Conservation (phyloP, 2,888 invertebrate genomes). For the Drosophila flavopinicola region DNA sequence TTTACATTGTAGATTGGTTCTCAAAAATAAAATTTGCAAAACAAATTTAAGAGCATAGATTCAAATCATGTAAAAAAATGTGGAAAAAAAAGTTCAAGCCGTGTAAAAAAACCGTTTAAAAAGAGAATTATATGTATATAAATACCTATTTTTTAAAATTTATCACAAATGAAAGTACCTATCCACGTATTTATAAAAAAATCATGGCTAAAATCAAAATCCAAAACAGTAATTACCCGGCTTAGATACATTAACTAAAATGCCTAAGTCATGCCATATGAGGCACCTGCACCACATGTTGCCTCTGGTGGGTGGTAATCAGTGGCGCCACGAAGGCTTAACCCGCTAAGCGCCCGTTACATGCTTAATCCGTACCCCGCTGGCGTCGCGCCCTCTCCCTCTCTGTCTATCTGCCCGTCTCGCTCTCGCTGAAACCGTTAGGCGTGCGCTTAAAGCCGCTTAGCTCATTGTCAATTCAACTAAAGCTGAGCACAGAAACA, state of each 20-base stretch:
- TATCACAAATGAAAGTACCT: too few relatives aligned
- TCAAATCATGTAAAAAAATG: too few relatives aligned
- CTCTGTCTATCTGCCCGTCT: background rate
- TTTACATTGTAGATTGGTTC: too few relatives aligned
- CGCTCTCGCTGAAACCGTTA: constrained; percentile 16
- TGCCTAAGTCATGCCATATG: background rate
- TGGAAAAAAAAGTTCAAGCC: too few relatives aligned
- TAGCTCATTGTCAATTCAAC: constrained; percentile 68
- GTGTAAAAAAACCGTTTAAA: too few relatives aligned
- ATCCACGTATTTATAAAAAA: too few relatives aligned
- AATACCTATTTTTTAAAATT: too few relatives aligned
- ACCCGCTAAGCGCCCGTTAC: constrained; percentile 42
- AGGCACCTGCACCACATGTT: constrained; percentile 30
- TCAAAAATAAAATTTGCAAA: too few relatives aligned
- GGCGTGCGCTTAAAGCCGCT: constrained; percentile 65
- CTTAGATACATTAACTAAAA: constrained; percentile 12
- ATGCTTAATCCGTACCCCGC: constrained; percentile 1
- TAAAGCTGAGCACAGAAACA: constrained; percentile 60
- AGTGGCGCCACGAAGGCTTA: constrained; percentile 37
- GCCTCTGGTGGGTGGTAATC: background rate
- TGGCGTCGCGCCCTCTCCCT: background rate
- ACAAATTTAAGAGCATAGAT: too few relatives aligned
- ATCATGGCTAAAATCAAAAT: constrained; percentile 6
- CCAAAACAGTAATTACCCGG: constrained; percentile 39
- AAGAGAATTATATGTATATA: too few relatives aligned